These are phyloP conservation scores for Drosophila merina DNA, from an alignment of 2,888 invertebrate genomes.

Conservation along the genomic window DNA sequence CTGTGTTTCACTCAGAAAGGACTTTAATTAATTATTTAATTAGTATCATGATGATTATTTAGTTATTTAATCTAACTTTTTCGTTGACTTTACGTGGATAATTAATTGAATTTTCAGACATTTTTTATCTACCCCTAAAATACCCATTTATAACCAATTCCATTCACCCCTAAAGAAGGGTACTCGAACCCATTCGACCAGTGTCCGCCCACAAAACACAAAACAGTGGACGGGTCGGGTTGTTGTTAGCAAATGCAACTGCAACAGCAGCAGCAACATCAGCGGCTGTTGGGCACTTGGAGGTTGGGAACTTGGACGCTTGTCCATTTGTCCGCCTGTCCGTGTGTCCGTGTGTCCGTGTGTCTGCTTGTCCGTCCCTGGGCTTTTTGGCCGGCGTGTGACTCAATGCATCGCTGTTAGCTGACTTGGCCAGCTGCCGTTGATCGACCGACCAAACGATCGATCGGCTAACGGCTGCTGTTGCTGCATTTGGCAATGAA, in stretches of 20 bases:
- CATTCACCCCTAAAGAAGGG: constrained; percentile 23
- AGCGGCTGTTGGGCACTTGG: constrained; percentile 51
- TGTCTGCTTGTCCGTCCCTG: constrained; percentile 32
- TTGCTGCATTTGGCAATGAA: constrained; percentile 75
- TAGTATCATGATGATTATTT: background rate
- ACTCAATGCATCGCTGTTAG: constrained; percentile 62
- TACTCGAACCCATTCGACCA: constrained; percentile 65
- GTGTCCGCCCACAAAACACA: constrained; percentile 71
- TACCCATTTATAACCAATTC: background rate
- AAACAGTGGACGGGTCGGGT: constrained; percentile 24
- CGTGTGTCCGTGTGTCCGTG: constrained; percentile 3
- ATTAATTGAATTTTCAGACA: background rate
- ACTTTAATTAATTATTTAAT: background rate
- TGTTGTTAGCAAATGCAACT: constrained; percentile 37
- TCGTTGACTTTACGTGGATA: background rate
- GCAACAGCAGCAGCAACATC: constrained; percentile 12
- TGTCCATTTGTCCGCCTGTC: constrained; percentile 14
- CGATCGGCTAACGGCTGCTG: constrained; percentile 32
- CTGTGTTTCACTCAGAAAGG: no score
- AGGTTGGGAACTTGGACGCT: constrained; percentile 57
- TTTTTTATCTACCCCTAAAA: constrained; percentile 9
- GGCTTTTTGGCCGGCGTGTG: constrained; percentile 58
- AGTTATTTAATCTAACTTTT: background rate
- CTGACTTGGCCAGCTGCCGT: constrained; percentile 47
- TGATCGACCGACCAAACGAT: constrained; percentile 72